Base-by-base conservation (phyloP, 2,113 vertebrate genomes). In the Corythornis madagascariensis region DNA sequence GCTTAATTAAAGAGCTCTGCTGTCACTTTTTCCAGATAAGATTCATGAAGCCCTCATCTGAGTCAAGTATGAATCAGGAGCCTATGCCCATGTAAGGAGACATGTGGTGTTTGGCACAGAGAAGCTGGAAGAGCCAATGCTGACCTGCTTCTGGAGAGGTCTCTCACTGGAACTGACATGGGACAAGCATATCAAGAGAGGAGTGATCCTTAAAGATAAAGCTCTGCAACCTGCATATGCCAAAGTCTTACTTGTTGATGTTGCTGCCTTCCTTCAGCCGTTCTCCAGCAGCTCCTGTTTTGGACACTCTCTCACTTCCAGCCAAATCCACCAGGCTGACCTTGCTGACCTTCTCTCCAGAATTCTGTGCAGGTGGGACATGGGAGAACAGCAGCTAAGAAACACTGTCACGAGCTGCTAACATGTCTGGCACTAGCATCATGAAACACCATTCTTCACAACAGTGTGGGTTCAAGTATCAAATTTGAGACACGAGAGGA, bases 211-310 rank as follows among this genome's bases (percentile, higher is more conserved):
- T 50, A 33, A 55, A 72, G 47, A 28, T 26, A 1, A 50, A n/a
- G 42, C 18, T 80, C 19, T 12, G 4, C 29, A 85, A 43, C 29
- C 50, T 52, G 12, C 0, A 0, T 17, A 67, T 15, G 26, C 14
- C 2, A 1, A 21, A 6, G 61, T 6, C 97, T 97, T 98, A 99
- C 99, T 99, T 99, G 98, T 99, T 99, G 92, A 99, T 99, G 97
- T 99, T 99, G 98, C 99, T 99, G 96, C 99, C 99, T 97, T 99
- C 99, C 95, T 99, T 99, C 57, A 99, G 98, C 53, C 99, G 98
- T 95, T 99, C 99, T 53, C 99, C 99, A 5, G 99, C 99, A 18
- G 99, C 99, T 97, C 99, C 99, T 0, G 99, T 99, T 97, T 99
- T 99, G 66, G 99, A 99, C 26, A 98, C 99, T 50, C 99, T 97